Base-by-base conservation (phyloP, 2,113 vertebrate genomes). In the Gavia stellata region DNA sequence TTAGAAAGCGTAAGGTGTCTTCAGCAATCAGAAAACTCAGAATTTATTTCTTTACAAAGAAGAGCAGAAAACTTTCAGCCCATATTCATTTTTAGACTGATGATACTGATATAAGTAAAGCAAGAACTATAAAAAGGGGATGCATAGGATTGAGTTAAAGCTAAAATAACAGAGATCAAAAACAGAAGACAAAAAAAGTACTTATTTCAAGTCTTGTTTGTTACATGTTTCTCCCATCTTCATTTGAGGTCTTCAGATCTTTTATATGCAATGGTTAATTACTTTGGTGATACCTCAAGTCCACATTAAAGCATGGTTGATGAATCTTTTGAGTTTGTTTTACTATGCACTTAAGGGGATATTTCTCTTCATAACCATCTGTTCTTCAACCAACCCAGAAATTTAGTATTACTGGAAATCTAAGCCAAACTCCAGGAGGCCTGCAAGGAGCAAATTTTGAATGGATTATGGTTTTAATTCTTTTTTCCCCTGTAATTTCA, bases 321-420 rank as follows among this genome's bases (percentile, higher is more conserved):
- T 72, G 81, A 92, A 83, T 85, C 93, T 94, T 96, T 95, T 86
- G 79, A 90, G 85, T 71, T 92, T 58, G 90, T 72, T 88, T 86
- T 90, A 80, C 92, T 90, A 18, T 59, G 59, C 90, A 94, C 67
- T 95, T 92, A 92, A 68, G 88, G 79, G 70, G 74, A 61, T 80
- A 90, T 78, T 95, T 86, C 85, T 66, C 88, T 70, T 92, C 90
- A 70, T 59, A 93, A 93, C 94, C 96, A 95, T 94, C 94, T 96
- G 88, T 74, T 94, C 93, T 88, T 49, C 81, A 77, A 21, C 28
- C 78, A 91, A 33, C 89, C 62, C 78, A 94, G 78, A 94, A 75
- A 88, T 49, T 61, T 2, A 53, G 14, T 56, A 42, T 21, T 72
- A 26, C 38, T 80, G 34, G 49, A 91, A 81, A 88, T n/a, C 18